A percentile compares a stretch with the other conserved stretches of the same genome.
phyloP scores from a whole-genome alignment of 2,797 vertebrate genomes.

The Silurus lanzhouensis region DNA sequence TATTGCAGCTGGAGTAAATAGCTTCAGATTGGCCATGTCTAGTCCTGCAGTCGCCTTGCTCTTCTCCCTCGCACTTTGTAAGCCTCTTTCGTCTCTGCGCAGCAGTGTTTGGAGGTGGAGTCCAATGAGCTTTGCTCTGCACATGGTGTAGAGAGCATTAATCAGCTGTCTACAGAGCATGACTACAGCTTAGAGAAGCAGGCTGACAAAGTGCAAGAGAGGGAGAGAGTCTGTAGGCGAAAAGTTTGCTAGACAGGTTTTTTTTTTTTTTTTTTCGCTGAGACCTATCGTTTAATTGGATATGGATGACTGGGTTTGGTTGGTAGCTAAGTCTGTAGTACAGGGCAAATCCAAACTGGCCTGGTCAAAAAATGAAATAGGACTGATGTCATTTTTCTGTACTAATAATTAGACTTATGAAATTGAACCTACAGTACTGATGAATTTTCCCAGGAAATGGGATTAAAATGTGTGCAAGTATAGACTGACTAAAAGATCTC shows the following conservation, averaged over 20 bases:
- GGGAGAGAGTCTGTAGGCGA: slow-evolving; percentile 41
- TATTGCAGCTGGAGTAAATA: slow-evolving; percentile 23
- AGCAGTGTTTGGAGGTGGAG: slow-evolving; percentile 52
- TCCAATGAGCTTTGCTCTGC: slow-evolving; percentile 54
- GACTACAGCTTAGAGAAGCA: slow-evolving; percentile 59
- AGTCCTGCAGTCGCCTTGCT: slow-evolving; percentile 7
- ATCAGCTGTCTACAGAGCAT: slow-evolving; percentile 67
- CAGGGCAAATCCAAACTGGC: slow-evolving; percentile 58
- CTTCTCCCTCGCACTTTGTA: slow-evolving; percentile 34
- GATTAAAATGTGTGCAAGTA: neutral
- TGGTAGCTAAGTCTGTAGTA: slow-evolving; percentile 54
- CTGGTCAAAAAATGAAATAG: slow-evolving; percentile 64
- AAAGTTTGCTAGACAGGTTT: slow-evolving; percentile 56
- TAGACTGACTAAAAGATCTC: too few relatives aligned
- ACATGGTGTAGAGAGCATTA: slow-evolving; percentile 64
- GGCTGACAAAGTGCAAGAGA: slow-evolving; percentile 55
- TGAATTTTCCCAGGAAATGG: neutral
- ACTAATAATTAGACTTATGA: slow-evolving; percentile 34
- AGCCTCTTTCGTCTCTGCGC: slow-evolving; percentile 51
- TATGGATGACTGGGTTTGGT: slow-evolving; percentile 63
- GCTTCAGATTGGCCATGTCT: slow-evolving; percentile 19
- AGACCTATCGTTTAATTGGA: slow-evolving; percentile 72
- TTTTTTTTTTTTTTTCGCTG: slow-evolving; percentile 41
- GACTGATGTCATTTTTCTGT: slow-evolving; percentile 34
- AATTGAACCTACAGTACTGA: slow-evolving; percentile 19